Evolutionary conservation across 2,113 vertebrate genomes (phyloP), one percentile per base, ranked within the genome.

Genomic region (Petromus typicus): DNA sequence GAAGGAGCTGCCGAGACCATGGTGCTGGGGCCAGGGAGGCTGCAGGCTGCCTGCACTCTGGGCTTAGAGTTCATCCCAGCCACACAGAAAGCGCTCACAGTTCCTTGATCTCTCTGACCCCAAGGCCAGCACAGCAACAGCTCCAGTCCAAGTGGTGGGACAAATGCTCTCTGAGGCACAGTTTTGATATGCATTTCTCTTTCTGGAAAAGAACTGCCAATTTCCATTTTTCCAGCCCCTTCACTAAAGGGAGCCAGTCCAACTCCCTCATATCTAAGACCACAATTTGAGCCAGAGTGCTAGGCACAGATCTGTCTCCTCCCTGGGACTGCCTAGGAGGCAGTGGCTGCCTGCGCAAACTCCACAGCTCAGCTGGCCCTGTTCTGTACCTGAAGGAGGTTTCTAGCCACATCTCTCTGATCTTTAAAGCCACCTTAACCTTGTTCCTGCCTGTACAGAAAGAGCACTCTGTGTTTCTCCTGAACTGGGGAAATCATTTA

Each of bases 111-210:
- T 34, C 78, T 93, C 5, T 3, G 48, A 43, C 20, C 45, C 78
- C 45, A 59, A 64, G 73, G 32, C 61, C 71, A 48, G 30, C 3
- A 17, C 7, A 16, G 16, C 32, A n/a, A 84, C 22, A 83, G 57
- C 43, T 51, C 13, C 17, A 94, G 30, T 13, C 23, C 63, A 67
- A 30, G 69, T 40, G 40, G 61, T 30, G 79, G 64, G 8, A 37
- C 2, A 78, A 32, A 0, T 32, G 63, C 37, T 88, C 78, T 64
- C 9, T 30, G 43, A 13, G 73, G 78, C 89, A 75, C 23, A 16
- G 34, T 79, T 95, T 64, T 78, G 43, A 92, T 67, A 93, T 78
- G 63, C 6, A 54, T 32, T 90, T 88, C 64, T 95, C 76, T 64
- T 37, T 56, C 71, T 22, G n/a, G 25, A 86, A 81, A 94, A 45